Evolutionary conservation across 2,797 vertebrate genomes (phyloP), one percentile per base, ranked within the genome.

Genomic region (Hippocampus kuda): DNA sequence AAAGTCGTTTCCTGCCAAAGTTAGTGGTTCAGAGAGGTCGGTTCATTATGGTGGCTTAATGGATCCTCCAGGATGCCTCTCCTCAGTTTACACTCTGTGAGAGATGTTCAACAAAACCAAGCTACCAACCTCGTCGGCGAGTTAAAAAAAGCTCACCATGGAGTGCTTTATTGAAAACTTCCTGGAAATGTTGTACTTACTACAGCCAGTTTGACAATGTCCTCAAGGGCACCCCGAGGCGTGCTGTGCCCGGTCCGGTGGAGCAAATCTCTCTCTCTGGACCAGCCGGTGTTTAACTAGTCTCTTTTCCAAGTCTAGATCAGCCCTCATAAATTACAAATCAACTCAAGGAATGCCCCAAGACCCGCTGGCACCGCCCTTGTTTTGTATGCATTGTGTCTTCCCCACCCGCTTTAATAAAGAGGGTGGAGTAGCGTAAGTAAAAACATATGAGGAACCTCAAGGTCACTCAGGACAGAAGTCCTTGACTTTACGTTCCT

Each of bases 41-140:
- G 85, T 89, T 88, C 83, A 82, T 89, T 88, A 87, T 83, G 86
- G 83, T 78, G 84, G 79, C 84, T 84, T 90, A 89, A 91, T 91
- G 87, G 83, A 89, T 91, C 87, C 88, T 89, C 85, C 89, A 89
- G 89, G 83, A 89, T 87, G 77, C 83, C 87, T 87, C 87, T 87
- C 84, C 86, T 88, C 77, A 72, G 78, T 85, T 89, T 88, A 85
- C 86, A 82, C 84, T 84, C 59, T 79, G 71, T 73, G 77, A 73
- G 65, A 84, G 74, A 71, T 68, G 86, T 84, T 80, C 81, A 82
- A 83, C 80, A 79, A 83, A 78, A 75, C 75, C 82, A 78, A 75
- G 30, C 27, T 66, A 67, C 76, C 76, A 76, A 54, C 72, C 61
- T 66, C 68, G 68, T 65, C 77, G 73, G 73, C 80, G 77, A 74